Conservation (phyloP, 1,140 invertebrate species). For the Drosophila arizonae region DNA sequence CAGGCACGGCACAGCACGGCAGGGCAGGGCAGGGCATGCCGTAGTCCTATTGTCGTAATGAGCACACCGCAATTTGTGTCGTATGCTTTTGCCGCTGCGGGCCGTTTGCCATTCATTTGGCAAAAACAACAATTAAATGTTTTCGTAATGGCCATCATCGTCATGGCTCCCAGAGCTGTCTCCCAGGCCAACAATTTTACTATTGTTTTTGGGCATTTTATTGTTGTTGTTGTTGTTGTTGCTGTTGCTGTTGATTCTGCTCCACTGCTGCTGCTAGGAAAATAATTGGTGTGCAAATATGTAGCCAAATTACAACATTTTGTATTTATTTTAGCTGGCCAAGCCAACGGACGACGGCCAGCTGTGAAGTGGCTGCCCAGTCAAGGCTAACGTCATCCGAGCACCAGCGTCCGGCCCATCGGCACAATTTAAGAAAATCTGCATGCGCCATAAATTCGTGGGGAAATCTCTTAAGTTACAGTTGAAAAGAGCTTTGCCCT, state of each 20-base stretch:
- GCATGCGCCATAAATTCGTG: background rate
- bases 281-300: slow-evolving; percentile 79
- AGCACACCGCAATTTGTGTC: slow-evolving; percentile 79
- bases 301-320: slow-evolving; percentile 73
- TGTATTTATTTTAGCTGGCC: slow-evolving; percentile 73
- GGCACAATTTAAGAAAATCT: slow-evolving; percentile 16
- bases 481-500: slow-evolving; percentile 41
- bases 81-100: slow-evolving; percentile 65
- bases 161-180: slow-evolving; percentile 34
- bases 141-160: slow-evolving; percentile 71
- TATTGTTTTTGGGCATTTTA: slow-evolving; percentile 65
- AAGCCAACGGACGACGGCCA: slow-evolving; percentile 25
- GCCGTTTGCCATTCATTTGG: slow-evolving; percentile 80
- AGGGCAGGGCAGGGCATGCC: slow-evolving; percentile 21
- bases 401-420: slow-evolving; percentile 3
- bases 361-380: slow-evolving; percentile 28
- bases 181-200: slow-evolving; percentile 61
- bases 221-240: slow-evolving; percentile 29
- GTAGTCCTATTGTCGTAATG: slow-evolving; percentile 68
- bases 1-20: slow-evolving; percentile 17
- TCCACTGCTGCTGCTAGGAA: slow-evolving; percentile 60
- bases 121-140: slow-evolving; percentile 82
- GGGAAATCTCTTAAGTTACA: slow-evolving; percentile 10
- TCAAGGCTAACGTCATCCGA: slow-evolving; percentile 37
- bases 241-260: slow-evolving; percentile 43